A percentile compares a stretch with the other conserved stretches of the same genome.
Evolutionary conservation across 2,113 vertebrate species (phyloP).

Genomic region (Sphaerodactylus townsendi): DNA sequence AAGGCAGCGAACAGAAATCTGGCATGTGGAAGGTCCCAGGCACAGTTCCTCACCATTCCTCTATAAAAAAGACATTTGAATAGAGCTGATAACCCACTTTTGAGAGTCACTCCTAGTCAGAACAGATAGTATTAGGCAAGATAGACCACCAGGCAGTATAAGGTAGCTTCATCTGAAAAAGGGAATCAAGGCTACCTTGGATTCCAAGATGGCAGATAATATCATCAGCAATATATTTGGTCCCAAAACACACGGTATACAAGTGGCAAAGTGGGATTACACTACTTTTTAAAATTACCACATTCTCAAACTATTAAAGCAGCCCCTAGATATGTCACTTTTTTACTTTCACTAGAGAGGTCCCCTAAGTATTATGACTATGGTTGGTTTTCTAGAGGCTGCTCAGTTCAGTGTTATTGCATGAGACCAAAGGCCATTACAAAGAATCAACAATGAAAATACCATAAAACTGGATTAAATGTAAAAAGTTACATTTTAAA

Average conservation of each 20-base stretch:
- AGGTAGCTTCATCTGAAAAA: too few relatives aligned
- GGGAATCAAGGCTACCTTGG: too few relatives aligned
- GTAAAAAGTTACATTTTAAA: too few relatives aligned
- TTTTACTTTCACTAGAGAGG: not conserved
- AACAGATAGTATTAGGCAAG: not conserved
- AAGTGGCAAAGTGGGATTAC: not conserved
- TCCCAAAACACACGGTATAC: accelerated
- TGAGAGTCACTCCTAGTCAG: not conserved
- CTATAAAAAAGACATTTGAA: not conserved
- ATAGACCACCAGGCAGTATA: not conserved
- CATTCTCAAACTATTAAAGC: not conserved
- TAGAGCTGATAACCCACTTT: not conserved
- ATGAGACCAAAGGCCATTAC: too few relatives aligned
- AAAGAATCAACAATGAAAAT: too few relatives aligned
- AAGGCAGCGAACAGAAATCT: not conserved
- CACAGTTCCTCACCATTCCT: too few relatives aligned
- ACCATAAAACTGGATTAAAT: too few relatives aligned
- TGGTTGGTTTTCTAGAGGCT: not conserved
- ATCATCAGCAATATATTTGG: not conserved
- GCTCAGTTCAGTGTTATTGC: too few relatives aligned
- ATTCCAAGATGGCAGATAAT: not conserved
- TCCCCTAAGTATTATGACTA: not conserved
- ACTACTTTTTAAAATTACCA: not conserved
- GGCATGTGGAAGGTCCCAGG: not conserved
- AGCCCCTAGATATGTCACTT: not conserved